These are phyloP conservation scores for Sus cebifrons DNA, from an alignment of 2,797 vertebrate genomes.

Conservation along the genomic window DNA sequence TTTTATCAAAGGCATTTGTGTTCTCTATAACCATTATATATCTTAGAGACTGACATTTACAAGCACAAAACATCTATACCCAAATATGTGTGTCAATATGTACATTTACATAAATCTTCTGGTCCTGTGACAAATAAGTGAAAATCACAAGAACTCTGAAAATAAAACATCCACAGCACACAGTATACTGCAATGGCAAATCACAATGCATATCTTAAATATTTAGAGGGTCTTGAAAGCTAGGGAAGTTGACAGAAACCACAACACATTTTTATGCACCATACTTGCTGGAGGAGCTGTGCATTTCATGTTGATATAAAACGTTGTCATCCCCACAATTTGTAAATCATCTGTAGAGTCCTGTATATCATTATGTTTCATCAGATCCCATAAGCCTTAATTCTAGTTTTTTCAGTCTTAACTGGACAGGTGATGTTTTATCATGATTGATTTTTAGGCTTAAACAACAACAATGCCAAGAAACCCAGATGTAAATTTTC, in stretches of 20 bases:
- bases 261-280: neutral
- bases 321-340: neutral
- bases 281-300: neutral
- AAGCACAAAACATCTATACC: neutral
- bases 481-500: neutral
- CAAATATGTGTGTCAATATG: neutral
- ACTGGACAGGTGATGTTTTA: neutral
- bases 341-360: neutral
- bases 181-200: neutral
- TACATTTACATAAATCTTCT: neutral
- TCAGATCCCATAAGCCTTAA: neutral
- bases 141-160: neutral
- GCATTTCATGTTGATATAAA: constrained; percentile 27
- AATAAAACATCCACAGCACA: neutral
- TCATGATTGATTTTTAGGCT: neutral
- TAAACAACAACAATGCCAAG: neutral
- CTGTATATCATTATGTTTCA: neutral
- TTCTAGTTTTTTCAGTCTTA: neutral
- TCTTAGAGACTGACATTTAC: constrained; percentile 42
- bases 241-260: neutral
- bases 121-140: neutral
- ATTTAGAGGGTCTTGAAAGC: neutral
- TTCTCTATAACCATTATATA: neutral
- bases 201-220: neutral
- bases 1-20: constrained; percentile 38